Base-by-base conservation (phyloP, 2,113 vertebrate genomes). In the Seriola dumerili region DNA sequence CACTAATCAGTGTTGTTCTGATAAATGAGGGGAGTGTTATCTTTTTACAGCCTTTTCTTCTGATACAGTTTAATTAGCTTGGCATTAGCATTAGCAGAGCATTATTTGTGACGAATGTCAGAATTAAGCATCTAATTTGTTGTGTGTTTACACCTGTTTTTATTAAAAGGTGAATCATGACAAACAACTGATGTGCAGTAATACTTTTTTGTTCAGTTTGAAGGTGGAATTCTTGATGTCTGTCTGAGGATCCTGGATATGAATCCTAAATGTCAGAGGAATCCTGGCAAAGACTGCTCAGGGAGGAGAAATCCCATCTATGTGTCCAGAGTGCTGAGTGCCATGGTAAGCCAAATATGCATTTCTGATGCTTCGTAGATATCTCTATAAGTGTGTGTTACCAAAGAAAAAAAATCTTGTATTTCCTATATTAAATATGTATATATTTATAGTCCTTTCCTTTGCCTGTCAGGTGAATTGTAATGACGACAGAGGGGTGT, bases 401-500 rank as follows among this genome's bases (percentile, higher is more conserved):
- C 4, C 23, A 48, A 19, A 29, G 3, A 42, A 44, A 0, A 23
- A 40, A 63, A 61, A 2, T 0, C 6, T 50, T 25, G 21, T 19
- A 75, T 48, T 55, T 29, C 2, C 19, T 25, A 2, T 8, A n/a
- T 21, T 12, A 44, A 36, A 21, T 8, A 3, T 23, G 8, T 21
- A 29, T 29, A 29, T 29, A 29, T 61, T 11, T 3, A 32, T 14
- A 2, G 3, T 46, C 1, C 8, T 46, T 72, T 77, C 5, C 11
- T 55, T 57, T 81, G 40, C 62, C 52, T 77, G 12, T 0, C 85
- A 99, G 98, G 96, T 99, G 0, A 99, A 99, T 46, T 97, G 96
- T 52, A 97, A 98, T 0, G 97, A 98, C 0, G 97, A 99, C 88
- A 93, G 48, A 10, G 98, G 98, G 0, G 94, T 99, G 75, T 83